phyloP scores from a whole-genome alignment of 2,797 vertebrate species.

The Emys orbicularis region DNA sequence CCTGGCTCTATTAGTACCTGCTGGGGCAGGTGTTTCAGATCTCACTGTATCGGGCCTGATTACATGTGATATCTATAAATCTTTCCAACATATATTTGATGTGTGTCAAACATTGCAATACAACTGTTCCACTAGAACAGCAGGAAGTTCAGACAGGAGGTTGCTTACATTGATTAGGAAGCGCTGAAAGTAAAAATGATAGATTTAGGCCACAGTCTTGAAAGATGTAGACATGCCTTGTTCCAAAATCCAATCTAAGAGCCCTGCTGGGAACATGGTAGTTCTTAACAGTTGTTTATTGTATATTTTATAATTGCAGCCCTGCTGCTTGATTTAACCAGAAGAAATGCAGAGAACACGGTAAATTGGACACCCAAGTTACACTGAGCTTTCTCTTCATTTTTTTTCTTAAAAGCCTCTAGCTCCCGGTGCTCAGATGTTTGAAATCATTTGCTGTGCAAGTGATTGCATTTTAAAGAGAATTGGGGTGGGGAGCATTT shows the following conservation, averaged over 20 bases:
- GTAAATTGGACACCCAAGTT: not conserved
- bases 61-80: not conserved
- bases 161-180: not conserved
- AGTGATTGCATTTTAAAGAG: not conserved
- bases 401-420: constrained; percentile 26
- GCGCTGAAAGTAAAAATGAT: not conserved
- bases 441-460: constrained; percentile 8
- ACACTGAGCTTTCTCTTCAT: constrained; percentile 3
- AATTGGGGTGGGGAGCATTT: not conserved
- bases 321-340: constrained; percentile 48
- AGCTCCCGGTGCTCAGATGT: constrained; percentile 44
- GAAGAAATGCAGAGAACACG: constrained; percentile 30
- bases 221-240: not conserved
- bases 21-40: not conserved
- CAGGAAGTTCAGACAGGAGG: not conserved
- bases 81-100: not conserved
- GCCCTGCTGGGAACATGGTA: not conserved
- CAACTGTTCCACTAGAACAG: not conserved
- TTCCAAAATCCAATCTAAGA: constrained; percentile 10
- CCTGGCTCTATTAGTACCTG: not conserved
- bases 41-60: not conserved
- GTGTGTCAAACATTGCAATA: not conserved
- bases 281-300: constrained; percentile 14
- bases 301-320: constrained; percentile 26
- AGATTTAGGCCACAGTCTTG: not conserved